These are phyloP conservation scores for Potorous gilbertii DNA, from an alignment of 2,797 vertebrate genomes.

Conservation along the genomic window DNA sequence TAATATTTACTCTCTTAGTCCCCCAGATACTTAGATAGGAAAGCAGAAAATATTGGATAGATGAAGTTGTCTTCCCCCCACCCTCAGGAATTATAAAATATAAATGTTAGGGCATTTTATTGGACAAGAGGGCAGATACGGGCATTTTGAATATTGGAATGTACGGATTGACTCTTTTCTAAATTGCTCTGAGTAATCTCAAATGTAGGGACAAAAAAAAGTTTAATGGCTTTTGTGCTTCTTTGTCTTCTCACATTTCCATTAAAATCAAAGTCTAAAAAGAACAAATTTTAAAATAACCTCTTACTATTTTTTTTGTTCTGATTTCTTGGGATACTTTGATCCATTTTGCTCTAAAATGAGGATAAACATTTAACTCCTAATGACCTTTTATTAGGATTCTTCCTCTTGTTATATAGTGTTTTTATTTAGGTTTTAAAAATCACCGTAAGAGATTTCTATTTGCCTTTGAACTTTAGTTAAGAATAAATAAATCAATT, in stretches of 20 bases:
- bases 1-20: background rate
- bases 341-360: background rate
- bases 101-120: background rate
- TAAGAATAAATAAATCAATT: background rate
- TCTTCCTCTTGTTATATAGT: background rate
- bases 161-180: background rate
- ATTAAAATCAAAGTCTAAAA: background rate
- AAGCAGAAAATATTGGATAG: background rate
- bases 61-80: background rate
- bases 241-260: background rate
- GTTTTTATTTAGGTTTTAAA: background rate
- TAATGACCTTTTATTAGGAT: background rate
- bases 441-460: background rate
- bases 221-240: background rate
- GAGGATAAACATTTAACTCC: background rate
- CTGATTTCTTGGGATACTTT: background rate
- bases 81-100: background rate
- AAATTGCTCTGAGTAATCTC: background rate
- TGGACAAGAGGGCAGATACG: background rate
- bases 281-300: background rate
- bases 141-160: background rate
- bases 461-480: background rate
- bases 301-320: background rate
- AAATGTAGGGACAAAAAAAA: background rate
- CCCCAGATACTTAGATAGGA: background rate